phyloP scores from a whole-genome alignment of 2,888 invertebrate species.

The Zygaena filipendulae region DNA sequence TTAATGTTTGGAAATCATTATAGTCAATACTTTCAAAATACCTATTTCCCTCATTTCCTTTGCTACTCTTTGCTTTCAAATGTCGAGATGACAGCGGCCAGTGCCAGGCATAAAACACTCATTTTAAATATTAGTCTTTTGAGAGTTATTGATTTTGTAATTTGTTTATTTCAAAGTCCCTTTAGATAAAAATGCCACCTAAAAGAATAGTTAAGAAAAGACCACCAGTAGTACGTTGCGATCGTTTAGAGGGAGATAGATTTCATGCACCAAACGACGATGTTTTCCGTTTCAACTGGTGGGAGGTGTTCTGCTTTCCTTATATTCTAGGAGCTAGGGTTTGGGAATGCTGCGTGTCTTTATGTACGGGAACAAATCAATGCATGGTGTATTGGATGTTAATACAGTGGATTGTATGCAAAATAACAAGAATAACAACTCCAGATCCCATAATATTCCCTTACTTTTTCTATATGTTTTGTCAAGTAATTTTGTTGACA shows the following conservation, averaged over 20 bases:
- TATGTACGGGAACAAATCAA: slow-evolving; percentile 45
- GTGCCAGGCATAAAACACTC: no score
- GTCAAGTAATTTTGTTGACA: slow-evolving; percentile 41
- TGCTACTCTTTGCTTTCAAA: no score
- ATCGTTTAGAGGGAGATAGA: slow-evolving; percentile 27
- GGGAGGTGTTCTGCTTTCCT: slow-evolving; percentile 52
- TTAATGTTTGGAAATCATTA: no score
- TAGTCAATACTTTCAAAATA: no score
- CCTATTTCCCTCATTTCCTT: no score
- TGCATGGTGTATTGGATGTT: slow-evolving; percentile 48
- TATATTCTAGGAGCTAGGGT: slow-evolving; percentile 37
- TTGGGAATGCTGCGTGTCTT: slow-evolving; percentile 36
- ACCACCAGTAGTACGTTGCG: slow-evolving; percentile 24
- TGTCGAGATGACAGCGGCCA: no score
- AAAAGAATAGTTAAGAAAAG: slow-evolving; percentile 24
- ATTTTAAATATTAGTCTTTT: no score
- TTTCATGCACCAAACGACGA: slow-evolving; percentile 32
- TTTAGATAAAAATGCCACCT: slow-evolving; percentile 32
- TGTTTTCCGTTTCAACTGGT: slow-evolving; percentile 39
- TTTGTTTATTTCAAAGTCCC: no score
- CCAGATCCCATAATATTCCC: slow-evolving; percentile 48
- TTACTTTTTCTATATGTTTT: slow-evolving; percentile 50
- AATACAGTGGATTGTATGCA: slow-evolving; percentile 49
- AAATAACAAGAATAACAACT: slow-evolving; percentile 36
- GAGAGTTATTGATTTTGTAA: no score